Conservation (phyloP, 1,140 invertebrate genomes). For the Heliothis subflexa region DNA sequence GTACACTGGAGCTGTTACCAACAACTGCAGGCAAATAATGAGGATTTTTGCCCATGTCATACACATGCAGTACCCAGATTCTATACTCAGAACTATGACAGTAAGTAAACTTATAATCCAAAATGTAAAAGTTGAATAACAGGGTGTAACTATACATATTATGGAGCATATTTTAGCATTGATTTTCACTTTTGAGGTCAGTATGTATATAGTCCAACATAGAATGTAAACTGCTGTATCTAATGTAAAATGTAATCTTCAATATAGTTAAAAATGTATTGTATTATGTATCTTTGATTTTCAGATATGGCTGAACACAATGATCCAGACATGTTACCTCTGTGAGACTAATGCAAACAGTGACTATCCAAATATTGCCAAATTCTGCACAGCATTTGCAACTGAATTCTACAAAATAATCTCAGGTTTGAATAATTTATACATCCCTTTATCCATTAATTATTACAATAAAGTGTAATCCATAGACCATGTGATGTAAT, state of each 20-base stretch:
- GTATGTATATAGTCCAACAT: too few species aligned
- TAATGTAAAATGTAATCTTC: neutral
- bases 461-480: too few species aligned
- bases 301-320: slow-evolving; percentile 49
- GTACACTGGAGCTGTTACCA: slow-evolving; percentile 66
- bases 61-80: slow-evolving; percentile 73
- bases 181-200: too few species aligned
- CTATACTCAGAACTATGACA: slow-evolving; percentile 67
- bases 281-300: slow-evolving; percentile 24
- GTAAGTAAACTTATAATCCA: slow-evolving; percentile 59
- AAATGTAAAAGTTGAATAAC: too few species aligned
- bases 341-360: slow-evolving; percentile 56
- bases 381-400: slow-evolving; percentile 64
- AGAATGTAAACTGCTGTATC: neutral
- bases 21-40: slow-evolving; percentile 70
- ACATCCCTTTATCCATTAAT: too few species aligned
- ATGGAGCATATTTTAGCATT: too few species aligned
- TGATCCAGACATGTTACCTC: slow-evolving; percentile 43
- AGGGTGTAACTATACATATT: neutral
- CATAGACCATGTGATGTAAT: too few species aligned
- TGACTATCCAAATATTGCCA: slow-evolving; percentile 71
- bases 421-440: slow-evolving; percentile 58
- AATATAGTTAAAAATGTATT: neutral
- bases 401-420: slow-evolving; percentile 75
- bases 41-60: slow-evolving; percentile 71